phyloP scores from a whole-genome alignment of 2,797 vertebrate species.

The Zalophus californianus region DNA sequence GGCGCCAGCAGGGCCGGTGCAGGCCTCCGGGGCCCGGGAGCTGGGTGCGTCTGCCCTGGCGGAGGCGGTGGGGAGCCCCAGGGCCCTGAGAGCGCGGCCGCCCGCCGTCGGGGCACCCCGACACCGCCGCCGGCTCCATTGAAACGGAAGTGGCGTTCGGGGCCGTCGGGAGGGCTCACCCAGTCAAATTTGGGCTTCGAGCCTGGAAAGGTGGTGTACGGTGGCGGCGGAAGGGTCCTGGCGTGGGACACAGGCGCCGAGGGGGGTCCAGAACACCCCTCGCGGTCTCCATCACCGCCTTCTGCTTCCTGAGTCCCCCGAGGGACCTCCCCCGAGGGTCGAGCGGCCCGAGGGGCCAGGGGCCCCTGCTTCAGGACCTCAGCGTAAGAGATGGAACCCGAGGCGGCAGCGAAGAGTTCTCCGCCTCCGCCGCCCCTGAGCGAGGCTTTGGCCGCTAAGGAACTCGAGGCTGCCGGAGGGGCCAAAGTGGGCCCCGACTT shows the following conservation, averaged over 20 bases:
- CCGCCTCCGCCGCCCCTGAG: background rate
- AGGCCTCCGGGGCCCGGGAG: background rate
- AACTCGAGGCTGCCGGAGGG: conserved; percentile 32
- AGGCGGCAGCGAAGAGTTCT: conserved; percentile 36
- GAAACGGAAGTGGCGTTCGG: conserved; percentile 76
- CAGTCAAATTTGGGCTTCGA: conserved; percentile 81
- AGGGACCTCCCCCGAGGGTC: background rate
- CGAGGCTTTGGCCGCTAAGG: conserved; percentile 56
- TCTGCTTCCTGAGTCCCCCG: conserved; percentile 55
- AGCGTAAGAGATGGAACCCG: conserved; percentile 76
- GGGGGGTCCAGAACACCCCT: conserved; percentile 46
- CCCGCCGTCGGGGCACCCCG: conserved; percentile 65
- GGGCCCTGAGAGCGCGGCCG: conserved; percentile 60
- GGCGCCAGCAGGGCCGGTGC: conserved; percentile 46
- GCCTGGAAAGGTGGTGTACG: conserved; percentile 68
- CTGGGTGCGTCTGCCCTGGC: background rate
- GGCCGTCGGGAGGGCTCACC: conserved; percentile 63
- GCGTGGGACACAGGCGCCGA: conserved; percentile 11
- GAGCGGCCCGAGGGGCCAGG: conserved; percentile 48
- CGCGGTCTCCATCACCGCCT: conserved; percentile 73
- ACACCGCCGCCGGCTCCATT: conserved; percentile 63
- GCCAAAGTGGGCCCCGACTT: conserved; percentile 68
- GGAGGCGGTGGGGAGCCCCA: conserved; percentile 48
- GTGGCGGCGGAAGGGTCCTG: conserved; percentile 58
- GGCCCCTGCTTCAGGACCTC: conserved; percentile 82